Percentiles rank a stretch among this genome's conserved stretches.
Evolutionary conservation across 2,797 vertebrate species (phyloP).

Genomic region (Podargus strigoides): DNA sequence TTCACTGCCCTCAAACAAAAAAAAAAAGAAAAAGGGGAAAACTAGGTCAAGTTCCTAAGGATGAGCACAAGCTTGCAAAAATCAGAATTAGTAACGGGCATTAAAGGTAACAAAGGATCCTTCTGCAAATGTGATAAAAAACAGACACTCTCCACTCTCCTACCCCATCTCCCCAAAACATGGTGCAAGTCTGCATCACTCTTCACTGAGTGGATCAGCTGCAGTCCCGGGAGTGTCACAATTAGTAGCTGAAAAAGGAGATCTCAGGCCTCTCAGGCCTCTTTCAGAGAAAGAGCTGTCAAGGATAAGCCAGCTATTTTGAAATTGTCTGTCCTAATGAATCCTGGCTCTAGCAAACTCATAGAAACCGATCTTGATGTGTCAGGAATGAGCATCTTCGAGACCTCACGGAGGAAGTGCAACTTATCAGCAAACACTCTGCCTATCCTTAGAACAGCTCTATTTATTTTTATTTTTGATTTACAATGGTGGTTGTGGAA

Average conservation of each 20-base stretch:
- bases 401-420: neutral
- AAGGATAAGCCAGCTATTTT: neutral
- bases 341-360: neutral
- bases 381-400: neutral
- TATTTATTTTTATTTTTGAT: neutral
- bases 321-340: neutral
- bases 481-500: neutral
- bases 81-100: neutral
- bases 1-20: neutral
- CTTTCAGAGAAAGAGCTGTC: neutral
- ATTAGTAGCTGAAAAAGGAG: neutral
- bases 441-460: neutral
- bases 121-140: neutral
- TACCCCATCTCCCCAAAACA: rapidly evolving
- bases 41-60: neutral
- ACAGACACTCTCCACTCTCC: neutral
- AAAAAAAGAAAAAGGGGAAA: neutral
- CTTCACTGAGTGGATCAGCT: neutral
- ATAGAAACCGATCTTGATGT: rapidly evolving
- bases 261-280: neutral
- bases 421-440: neutral
- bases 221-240: neutral
- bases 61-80: neutral
- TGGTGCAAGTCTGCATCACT: neutral
- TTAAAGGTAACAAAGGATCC: neutral